Conservation (phyloP, 2,113 vertebrate genomes). For the Thinocorus orbignyianus region DNA sequence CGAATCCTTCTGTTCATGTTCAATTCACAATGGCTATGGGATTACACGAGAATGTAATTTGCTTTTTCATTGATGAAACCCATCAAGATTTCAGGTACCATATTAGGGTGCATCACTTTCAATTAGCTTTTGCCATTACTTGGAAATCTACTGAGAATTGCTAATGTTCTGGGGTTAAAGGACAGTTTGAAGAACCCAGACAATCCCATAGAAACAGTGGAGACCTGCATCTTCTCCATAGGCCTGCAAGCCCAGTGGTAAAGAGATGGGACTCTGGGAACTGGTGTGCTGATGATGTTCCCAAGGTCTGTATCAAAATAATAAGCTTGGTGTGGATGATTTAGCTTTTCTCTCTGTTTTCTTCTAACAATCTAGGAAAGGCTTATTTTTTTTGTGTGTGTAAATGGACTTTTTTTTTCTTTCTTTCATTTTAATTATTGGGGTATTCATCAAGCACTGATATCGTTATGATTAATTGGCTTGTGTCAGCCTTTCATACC, state of each 20-base stretch:
- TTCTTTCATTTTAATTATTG: not conserved
- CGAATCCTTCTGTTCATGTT: not conserved
- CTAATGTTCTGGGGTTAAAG: not conserved
- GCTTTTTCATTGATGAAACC: not conserved
- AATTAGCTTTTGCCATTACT: not conserved
- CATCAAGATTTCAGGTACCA: not conserved
- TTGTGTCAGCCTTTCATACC: not conserved
- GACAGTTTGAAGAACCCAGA: not conserved
- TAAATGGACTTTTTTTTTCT: not conserved
- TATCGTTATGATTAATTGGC: not conserved
- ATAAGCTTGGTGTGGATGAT: not conserved
- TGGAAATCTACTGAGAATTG: not conserved
- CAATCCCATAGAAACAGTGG: not conserved
- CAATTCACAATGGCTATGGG: not conserved
- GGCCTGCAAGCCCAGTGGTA: not conserved
- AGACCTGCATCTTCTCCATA: fast-evolving
- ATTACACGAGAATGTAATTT: not conserved
- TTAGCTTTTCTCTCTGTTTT: not conserved
- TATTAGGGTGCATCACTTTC: not conserved
- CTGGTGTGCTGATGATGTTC: not conserved
- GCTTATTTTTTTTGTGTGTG: not conserved
- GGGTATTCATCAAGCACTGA: not conserved
- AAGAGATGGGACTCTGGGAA: not conserved
- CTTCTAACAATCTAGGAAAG: not conserved
- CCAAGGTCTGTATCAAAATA: not conserved